Evolutionary conservation across 2,797 vertebrate genomes (phyloP).

Genomic region (Leontocebus nigricollis): DNA sequence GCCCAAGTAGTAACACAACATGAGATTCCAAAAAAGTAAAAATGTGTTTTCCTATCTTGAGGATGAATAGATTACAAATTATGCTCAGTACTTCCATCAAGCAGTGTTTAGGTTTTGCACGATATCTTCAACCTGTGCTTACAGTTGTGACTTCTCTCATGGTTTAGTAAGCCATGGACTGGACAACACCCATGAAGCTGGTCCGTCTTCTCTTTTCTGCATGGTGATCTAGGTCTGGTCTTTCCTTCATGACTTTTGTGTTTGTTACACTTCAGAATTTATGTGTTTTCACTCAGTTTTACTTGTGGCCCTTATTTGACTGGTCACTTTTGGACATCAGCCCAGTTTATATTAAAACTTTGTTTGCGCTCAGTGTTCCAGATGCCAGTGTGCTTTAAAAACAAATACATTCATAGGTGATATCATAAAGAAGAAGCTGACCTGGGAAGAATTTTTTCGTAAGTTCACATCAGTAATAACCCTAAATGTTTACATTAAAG

Average conservation of each 20-base stretch:
- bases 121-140: not conserved
- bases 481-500: constrained; percentile 38
- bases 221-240: not conserved
- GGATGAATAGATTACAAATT: not conserved
- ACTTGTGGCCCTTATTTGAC: not conserved
- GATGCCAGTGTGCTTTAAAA: constrained; percentile 51
- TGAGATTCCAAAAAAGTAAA: constrained; percentile 14
- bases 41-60: not conserved
- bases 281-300: constrained; percentile 38
- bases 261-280: constrained; percentile 10
- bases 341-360: constrained; percentile 47
- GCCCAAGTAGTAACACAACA: not conserved
- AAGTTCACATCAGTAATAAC: constrained; percentile 36
- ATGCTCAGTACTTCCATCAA: not conserved
- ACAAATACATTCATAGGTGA: constrained; percentile 45
- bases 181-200: not conserved
- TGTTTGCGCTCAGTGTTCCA: constrained; percentile 52
- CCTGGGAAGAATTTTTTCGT: constrained; percentile 60
- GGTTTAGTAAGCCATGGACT: not conserved
- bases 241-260: constrained; percentile 14
- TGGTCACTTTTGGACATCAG: constrained; percentile 32
- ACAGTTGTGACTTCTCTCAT: not conserved
- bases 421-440: constrained; percentile 50
- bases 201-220: not conserved
- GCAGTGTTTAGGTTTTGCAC: constrained; percentile 1